phyloP scores from a whole-genome alignment of 2,797 vertebrate genomes.

The Muraenolepis orangiensis region DNA sequence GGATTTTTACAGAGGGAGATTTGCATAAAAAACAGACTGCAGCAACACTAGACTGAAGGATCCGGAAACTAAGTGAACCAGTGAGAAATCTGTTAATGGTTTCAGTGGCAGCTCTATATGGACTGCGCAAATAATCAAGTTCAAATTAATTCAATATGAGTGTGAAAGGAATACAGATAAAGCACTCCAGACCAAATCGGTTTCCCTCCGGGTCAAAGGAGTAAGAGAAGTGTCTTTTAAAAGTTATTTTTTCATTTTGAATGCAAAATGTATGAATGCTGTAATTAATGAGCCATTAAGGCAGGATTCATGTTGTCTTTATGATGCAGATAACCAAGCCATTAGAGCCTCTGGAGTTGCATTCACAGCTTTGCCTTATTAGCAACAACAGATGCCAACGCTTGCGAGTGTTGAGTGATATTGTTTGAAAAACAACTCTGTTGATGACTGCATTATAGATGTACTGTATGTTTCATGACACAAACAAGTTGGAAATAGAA shows the following conservation, averaged over 20 bases:
- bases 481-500: background rate
- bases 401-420: background rate
- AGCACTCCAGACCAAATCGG: background rate
- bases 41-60: background rate
- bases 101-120: background rate
- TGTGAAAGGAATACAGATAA: background rate
- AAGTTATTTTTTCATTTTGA: constrained; percentile 48
- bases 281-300: constrained; percentile 76
- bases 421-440: constrained; percentile 41
- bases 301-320: constrained; percentile 63
- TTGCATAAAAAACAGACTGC: too few relatives aligned
- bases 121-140: background rate
- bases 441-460: background rate
- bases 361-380: constrained; percentile 62
- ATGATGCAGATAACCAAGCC: constrained; percentile 57
- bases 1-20: background rate
- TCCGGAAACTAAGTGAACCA: background rate
- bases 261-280: constrained; percentile 62
- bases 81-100: background rate
- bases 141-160: background rate
- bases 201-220: background rate
- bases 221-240: constrained; percentile 1
- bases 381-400: constrained; percentile 66
- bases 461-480: background rate
- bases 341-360: constrained; percentile 68